Evolutionary conservation across 1,140 invertebrate genomes (phyloP), one percentile per base, ranked within the genome.

Genomic region (Drosophila bipectinata): DNA sequence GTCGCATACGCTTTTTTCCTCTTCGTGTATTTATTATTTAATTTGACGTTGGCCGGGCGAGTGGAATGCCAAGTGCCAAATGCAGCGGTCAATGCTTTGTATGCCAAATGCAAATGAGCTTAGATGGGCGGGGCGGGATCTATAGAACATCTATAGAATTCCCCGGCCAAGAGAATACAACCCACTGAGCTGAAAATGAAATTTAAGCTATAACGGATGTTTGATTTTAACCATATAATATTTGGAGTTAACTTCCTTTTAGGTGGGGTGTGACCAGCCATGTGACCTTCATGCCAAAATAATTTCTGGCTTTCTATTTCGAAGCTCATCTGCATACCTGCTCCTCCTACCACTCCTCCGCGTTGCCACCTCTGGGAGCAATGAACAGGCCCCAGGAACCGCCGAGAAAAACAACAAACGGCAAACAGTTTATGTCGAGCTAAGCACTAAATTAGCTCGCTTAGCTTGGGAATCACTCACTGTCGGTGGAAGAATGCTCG

Each of bases 201-300:
- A 85, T 77, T 85, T 73, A 85, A 85, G 55, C 82, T 73, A 87
- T 81, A 78, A 82, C 57, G 78, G 78, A 85, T 76, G 79, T 76
- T 26, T 44, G 37, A 53, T 32, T 52, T 55, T 14, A 15, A 28
- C 37, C 34, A n/a, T n/a, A 62, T 55, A 58, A 12, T 64, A 72
- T 47, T 73, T 54, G 79, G 73, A 18, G 48, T 32, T 15, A 21
- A 63, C 64, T 83, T 83, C 72, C 80, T 75, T 79, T 76, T 58
- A 54, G 68, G 51, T 45, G 61, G 51, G 39, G 44, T 47, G 57
- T 26, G 48, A 72, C 52, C 59, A 34, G 15, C 32, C 9, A 39
- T 10, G 44, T 87, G 82, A 85, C 82, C 82, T 85, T 85, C 82
- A 87, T 28, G 78, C 61, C 82, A 78, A 77, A 81, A 48, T 44